Conservation (phyloP, 2,113 vertebrate species). For the Sorex araneus region DNA sequence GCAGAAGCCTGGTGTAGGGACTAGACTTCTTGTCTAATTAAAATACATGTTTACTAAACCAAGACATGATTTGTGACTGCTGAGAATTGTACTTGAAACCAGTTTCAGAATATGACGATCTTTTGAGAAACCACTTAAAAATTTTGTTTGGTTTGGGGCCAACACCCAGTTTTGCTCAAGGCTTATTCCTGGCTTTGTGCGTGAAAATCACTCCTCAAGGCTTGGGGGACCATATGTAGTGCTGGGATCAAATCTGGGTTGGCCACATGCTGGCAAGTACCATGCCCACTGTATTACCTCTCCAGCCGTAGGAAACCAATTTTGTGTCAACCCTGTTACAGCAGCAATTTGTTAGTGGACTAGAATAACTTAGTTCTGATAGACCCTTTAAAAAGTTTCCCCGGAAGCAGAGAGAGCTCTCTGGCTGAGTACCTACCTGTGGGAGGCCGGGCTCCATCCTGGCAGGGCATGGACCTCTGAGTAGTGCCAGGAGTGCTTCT, state of each 20-base stretch:
- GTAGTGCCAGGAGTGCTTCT: not conserved
- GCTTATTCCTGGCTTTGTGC: too few species aligned
- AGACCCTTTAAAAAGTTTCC: not conserved
- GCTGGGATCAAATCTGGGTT: too few species aligned
- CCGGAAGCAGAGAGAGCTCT: too few species aligned
- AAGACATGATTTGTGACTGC: not conserved
- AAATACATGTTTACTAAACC: conserved; percentile 17
- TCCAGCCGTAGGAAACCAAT: not conserved
- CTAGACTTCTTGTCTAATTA: conserved; percentile 25
- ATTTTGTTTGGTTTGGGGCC: too few species aligned
- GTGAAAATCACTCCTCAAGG: too few species aligned
- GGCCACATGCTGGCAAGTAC: too few species aligned
- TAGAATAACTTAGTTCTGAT: not conserved
- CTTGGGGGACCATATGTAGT: too few species aligned
- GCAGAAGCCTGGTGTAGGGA: not conserved
- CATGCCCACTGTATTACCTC: too few species aligned
- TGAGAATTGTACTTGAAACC: conserved; percentile 6
- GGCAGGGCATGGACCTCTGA: too few species aligned
- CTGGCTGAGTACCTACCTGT: too few species aligned
- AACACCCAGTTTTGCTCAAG: too few species aligned
- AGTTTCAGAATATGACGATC: conserved; percentile 19
- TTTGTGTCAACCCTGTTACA: conserved; percentile 17
- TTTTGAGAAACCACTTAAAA: not conserved
- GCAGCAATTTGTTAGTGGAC: not conserved
- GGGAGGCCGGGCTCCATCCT: too few species aligned